These are phyloP conservation scores for Standfussiana lucernea DNA, from an alignment of 2,888 invertebrate species.

Conservation along the genomic window DNA sequence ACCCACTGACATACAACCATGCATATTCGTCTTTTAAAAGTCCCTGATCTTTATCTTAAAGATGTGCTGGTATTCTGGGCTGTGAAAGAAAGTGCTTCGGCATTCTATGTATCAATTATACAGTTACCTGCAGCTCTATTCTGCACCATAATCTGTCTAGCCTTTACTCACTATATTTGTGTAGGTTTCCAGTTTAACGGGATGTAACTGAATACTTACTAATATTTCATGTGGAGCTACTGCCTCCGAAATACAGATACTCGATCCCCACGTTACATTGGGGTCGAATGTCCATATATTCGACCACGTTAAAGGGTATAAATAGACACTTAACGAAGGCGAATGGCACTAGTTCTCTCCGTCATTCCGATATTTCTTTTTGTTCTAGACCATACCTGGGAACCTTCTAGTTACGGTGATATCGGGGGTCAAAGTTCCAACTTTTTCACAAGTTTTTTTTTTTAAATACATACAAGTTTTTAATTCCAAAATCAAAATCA, in stretches of 20 bases:
- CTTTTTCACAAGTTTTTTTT: too few relatives aligned
- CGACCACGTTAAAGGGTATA: too few relatives aligned
- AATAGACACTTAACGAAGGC: too few relatives aligned
- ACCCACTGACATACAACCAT: background rate
- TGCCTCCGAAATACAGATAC: background rate
- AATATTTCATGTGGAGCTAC: background rate
- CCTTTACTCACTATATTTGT: background rate
- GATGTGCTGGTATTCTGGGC: background rate
- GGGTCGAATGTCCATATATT: background rate
- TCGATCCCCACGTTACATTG: background rate
- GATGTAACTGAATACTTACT: background rate
- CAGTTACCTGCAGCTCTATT: background rate
- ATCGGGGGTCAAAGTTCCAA: too few relatives aligned
- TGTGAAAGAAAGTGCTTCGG: background rate
- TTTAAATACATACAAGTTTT: too few relatives aligned
- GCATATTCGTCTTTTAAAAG: background rate
- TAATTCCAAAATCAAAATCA: too few relatives aligned
- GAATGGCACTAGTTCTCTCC: too few relatives aligned
- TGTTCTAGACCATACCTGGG: too few relatives aligned
- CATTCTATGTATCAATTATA: background rate
- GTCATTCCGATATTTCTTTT: too few relatives aligned
- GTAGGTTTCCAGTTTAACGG: background rate
- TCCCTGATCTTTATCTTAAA: background rate
- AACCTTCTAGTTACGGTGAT: too few relatives aligned
- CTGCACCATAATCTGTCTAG: background rate